A percentile compares a stretch with the other conserved stretches of the same genome.
These are phyloP conservation scores for Drosophila miranda DNA, from an alignment of 1,140 invertebrate genomes.

Conservation along the genomic window DNA sequence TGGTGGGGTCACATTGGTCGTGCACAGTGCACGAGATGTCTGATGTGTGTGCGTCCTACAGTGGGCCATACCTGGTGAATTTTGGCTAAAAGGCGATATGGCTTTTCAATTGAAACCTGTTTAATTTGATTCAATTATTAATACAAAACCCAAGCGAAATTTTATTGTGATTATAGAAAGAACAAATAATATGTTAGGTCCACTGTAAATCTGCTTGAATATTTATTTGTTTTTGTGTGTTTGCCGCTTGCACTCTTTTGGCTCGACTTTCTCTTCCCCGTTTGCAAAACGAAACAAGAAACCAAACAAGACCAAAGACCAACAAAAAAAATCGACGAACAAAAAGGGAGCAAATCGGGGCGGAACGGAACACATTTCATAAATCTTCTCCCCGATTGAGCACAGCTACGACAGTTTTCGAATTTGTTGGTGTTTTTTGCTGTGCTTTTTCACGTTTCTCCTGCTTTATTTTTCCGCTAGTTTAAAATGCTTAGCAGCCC, in stretches of 20 bases:
- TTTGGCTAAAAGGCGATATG: neutral
- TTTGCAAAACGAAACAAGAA: slow-evolving; percentile 24
- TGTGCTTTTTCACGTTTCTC: slow-evolving; percentile 12
- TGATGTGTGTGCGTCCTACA: neutral
- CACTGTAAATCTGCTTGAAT: slow-evolving; percentile 44
- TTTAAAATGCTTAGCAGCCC: too few relatives aligned
- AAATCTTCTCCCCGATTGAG: slow-evolving; percentile 72
- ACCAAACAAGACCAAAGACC: slow-evolving; percentile 1
- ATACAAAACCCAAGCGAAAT: too few relatives aligned
- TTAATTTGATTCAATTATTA: too few relatives aligned
- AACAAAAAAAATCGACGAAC: neutral
- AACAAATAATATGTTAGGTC: neutral
- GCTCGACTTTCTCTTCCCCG: slow-evolving; percentile 1
- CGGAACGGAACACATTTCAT: slow-evolving; percentile 72
- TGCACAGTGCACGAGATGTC: slow-evolving; percentile 12
- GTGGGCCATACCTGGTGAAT: neutral
- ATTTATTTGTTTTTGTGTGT: slow-evolving; percentile 63
- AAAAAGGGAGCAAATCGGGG: slow-evolving; percentile 41
- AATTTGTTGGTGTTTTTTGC: slow-evolving; percentile 63
- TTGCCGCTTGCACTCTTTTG: slow-evolving; percentile 32
- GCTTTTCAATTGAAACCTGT: neutral
- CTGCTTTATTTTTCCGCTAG: slow-evolving; percentile 1
- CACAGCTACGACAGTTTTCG: slow-evolving; percentile 51
- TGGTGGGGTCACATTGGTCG: slow-evolving; percentile 24
- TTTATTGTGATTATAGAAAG: too few relatives aligned